Percentiles rank a stretch among this genome's conserved stretches.
phyloP scores from a whole-genome alignment of 2,113 vertebrate species.

The Prolemur simus region DNA sequence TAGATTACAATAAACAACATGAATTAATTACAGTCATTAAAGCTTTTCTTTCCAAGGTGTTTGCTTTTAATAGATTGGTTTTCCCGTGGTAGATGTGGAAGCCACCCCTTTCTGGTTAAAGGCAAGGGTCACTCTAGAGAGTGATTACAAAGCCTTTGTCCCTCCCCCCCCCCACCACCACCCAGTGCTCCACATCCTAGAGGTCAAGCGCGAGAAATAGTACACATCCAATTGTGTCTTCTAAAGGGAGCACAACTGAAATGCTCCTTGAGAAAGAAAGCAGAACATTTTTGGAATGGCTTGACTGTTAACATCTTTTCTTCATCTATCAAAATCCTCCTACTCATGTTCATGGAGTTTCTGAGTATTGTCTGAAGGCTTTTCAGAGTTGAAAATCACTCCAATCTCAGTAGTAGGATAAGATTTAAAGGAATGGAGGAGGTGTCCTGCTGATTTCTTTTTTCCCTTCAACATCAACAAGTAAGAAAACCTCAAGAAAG shows the following conservation, averaged over 20 bases:
- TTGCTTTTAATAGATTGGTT: slow-evolving; percentile 27
- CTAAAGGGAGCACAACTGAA: slow-evolving; percentile 33
- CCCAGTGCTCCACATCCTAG: background rate
- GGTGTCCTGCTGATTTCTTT: slow-evolving; percentile 62
- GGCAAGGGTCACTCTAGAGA: background rate
- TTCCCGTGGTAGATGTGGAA: background rate
- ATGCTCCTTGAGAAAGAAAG: slow-evolving; percentile 47
- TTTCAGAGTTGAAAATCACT: slow-evolving; percentile 38
- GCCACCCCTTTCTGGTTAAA: background rate
- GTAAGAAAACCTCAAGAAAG: slow-evolving; percentile 63
- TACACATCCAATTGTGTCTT: background rate
- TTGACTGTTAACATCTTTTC: slow-evolving; percentile 75
- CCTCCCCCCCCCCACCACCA: background rate
- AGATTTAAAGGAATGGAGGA: slow-evolving; percentile 59
- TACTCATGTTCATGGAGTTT: slow-evolving; percentile 63
- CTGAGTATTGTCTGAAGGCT: slow-evolving; percentile 37
- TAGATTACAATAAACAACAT: slow-evolving; percentile 17
- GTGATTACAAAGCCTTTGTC: background rate
- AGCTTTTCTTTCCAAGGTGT: slow-evolving; percentile 2
- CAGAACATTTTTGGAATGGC: slow-evolving; percentile 67
- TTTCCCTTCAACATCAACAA: slow-evolving; percentile 68
- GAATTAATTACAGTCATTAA: slow-evolving; percentile 34
- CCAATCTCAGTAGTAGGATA: slow-evolving; percentile 34
- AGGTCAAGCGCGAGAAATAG: background rate
- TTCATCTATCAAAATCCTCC: slow-evolving; percentile 71